Evolutionary conservation across 2,797 vertebrate species (phyloP).

Genomic region (Astyanax mexicanus): DNA sequence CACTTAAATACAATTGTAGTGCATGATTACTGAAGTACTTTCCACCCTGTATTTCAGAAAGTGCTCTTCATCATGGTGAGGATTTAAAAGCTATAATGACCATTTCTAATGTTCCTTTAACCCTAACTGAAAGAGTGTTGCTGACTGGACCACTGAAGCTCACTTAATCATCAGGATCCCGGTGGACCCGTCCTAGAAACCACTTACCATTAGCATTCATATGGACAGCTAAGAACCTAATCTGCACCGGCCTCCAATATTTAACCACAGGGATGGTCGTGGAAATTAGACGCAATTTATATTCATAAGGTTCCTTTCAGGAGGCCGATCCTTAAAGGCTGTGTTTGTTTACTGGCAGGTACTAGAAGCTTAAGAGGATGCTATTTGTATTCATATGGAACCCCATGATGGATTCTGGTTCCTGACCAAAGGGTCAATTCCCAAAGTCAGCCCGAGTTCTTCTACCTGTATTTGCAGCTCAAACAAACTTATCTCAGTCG

Average conservation of each 20-base stretch:
- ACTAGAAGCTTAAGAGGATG: background rate
- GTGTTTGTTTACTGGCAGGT: constrained; percentile 27
- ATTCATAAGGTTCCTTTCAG: constrained; percentile 36
- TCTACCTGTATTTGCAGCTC: background rate
- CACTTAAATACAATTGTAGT: no score
- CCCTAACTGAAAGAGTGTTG: constrained; percentile 14
- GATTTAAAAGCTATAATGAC: no score
- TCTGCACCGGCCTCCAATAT: constrained; percentile 27
- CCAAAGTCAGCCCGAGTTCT: background rate
- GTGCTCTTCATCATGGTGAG: no score
- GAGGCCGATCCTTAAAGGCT: constrained; percentile 14
- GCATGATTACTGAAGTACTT: no score
- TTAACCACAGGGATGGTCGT: constrained; percentile 27
- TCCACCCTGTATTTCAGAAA: no score
- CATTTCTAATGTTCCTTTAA: background rate
- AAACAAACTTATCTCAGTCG: background rate
- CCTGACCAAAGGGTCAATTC: constrained; percentile 32
- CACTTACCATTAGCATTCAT: constrained; percentile 45
- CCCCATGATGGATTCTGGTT: background rate
- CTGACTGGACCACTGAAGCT: constrained; percentile 18
- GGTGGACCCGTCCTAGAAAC: constrained; percentile 1
- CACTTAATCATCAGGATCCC: constrained; percentile 15
- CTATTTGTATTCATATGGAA: constrained; percentile 18
- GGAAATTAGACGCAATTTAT: constrained; percentile 45
- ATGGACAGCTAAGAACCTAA: constrained; percentile 30